Evolutionary conservation across 2,113 vertebrate species (phyloP).

Genomic region (Lycocorax pyrrhopterus): DNA sequence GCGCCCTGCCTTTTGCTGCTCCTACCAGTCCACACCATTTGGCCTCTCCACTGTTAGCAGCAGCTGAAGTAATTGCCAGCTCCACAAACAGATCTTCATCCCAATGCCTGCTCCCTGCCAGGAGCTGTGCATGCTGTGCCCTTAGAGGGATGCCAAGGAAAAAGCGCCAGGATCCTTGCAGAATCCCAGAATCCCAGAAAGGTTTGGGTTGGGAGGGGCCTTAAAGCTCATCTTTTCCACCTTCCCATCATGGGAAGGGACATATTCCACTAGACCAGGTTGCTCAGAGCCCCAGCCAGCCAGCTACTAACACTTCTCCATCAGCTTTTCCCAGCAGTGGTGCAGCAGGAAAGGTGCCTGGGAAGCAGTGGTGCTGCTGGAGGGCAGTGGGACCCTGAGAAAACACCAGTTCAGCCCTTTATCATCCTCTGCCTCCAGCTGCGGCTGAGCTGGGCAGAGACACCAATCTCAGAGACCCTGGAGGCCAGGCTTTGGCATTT

Average conservation of each 20-base stretch:
- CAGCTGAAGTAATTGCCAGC: neutral
- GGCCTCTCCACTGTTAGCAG: neutral
- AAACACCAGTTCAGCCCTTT: neutral
- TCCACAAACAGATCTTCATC: neutral
- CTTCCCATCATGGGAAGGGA: neutral
- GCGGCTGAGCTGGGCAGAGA: neutral
- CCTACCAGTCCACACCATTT: neutral
- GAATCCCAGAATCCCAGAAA: neutral
- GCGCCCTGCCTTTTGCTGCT: neutral
- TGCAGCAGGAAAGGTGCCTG: neutral
- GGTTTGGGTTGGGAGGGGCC: neutral
- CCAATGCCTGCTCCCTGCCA: neutral
- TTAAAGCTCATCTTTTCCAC: neutral
- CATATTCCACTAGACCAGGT: neutral
- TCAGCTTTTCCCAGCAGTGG: neutral
- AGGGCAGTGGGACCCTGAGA: neutral
- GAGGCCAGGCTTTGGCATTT: neutral
- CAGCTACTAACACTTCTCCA: neutral
- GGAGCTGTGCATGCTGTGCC: neutral
- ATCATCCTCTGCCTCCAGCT: neutral
- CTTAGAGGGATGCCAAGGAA: neutral
- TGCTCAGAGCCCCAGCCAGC: neutral
- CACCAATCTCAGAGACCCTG: neutral
- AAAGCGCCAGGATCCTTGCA: accelerated
- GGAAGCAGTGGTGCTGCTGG: neutral